Percentiles rank a stretch among this genome's conserved stretches.
phyloP scores from a whole-genome alignment of 2,113 vertebrate species.

The Istiophorus platypterus region DNA sequence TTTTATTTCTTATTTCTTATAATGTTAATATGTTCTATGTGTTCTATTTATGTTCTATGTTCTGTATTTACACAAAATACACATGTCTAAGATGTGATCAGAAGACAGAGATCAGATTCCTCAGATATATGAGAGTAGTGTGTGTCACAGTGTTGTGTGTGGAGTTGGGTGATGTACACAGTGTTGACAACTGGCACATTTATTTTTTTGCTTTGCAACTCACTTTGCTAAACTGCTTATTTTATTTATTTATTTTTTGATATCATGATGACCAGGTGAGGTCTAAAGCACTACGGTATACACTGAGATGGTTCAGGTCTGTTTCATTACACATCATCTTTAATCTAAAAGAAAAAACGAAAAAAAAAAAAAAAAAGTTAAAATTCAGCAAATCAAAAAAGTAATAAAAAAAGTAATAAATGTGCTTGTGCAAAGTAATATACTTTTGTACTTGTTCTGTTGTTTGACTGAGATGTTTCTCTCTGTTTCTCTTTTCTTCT shows the following conservation, averaged over 20 bases:
- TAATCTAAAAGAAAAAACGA: too few relatives aligned
- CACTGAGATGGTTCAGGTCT: neutral
- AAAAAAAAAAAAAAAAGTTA: constrained; percentile 12
- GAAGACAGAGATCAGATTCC: neutral
- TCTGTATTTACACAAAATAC: too few relatives aligned
- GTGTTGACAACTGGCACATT: too few relatives aligned
- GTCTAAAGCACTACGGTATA: neutral
- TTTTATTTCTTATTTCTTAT: neutral
- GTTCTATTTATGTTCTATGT: too few relatives aligned
- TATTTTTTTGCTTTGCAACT: too few relatives aligned
- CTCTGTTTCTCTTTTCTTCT: too few relatives aligned
- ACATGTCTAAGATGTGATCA: neutral
- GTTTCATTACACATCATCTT: neutral
- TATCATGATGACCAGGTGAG: neutral
- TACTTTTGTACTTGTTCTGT: too few relatives aligned
- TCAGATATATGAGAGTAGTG: neutral
- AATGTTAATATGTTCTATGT: neutral
- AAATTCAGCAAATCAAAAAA: constrained; percentile 39
- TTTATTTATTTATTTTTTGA: neutral
- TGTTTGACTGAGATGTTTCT: too few relatives aligned
- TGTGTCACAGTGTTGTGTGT: neutral
- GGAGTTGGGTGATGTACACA: too few relatives aligned
- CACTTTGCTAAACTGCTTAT: neutral
- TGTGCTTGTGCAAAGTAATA: too few relatives aligned
- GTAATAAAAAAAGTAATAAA: constrained; percentile 37